Percentiles rank a stretch among this genome's conserved stretches.
Conservation (phyloP, 1,140 invertebrate genomes). For the Delia radicum region DNA sequence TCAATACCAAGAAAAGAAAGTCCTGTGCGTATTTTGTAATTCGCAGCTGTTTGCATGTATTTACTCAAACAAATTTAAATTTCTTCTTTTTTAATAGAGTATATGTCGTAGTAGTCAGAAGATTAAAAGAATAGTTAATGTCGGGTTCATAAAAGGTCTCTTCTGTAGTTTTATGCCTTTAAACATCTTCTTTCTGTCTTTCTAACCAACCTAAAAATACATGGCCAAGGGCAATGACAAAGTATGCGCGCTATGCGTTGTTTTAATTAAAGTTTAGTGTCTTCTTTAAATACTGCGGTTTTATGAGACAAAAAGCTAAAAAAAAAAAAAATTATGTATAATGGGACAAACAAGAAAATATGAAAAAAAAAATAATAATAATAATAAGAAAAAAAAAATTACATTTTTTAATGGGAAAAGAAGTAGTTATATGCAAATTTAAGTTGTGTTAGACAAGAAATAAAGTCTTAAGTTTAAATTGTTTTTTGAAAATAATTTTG, state of each 20-base stretch:
- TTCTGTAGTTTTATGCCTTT: not conserved
- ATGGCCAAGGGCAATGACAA: not conserved
- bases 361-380: too few species aligned
- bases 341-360: not conserved
- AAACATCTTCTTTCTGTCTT: not conserved
- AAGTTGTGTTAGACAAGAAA: too few species aligned
- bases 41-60: not conserved
- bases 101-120: not conserved
- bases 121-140: not conserved
- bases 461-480: too few species aligned
- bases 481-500: too few species aligned
- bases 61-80: not conserved
- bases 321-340: not conserved
- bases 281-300: not conserved
- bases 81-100: not conserved
- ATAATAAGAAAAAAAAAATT: not conserved
- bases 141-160: not conserved
- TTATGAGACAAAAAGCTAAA: not conserved
- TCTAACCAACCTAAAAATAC: not conserved
- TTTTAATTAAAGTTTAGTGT: not conserved
- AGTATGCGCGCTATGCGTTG: not conserved
- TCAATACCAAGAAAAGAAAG: not conserved
- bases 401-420: too few species aligned
- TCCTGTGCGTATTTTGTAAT: not conserved
- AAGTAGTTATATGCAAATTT: too few species aligned